phyloP scores from a whole-genome alignment of 2,888 invertebrate species.

The Troglohyphantes excavatus region DNA sequence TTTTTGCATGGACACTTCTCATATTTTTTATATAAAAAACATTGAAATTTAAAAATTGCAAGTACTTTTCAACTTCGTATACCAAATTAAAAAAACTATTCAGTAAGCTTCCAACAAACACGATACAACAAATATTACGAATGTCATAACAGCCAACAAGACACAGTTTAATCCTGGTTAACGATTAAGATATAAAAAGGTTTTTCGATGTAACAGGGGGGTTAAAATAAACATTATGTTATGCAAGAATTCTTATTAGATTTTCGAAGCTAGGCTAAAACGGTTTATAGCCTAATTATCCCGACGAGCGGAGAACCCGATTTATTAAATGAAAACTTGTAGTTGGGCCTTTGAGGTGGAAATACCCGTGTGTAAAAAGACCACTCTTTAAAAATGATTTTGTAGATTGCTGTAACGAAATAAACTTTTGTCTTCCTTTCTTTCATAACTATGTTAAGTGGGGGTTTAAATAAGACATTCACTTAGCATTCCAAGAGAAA shows the following conservation, averaged over 20 bases:
- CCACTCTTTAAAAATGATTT: background rate
- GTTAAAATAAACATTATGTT: constrained; percentile 56
- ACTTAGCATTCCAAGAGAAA: background rate
- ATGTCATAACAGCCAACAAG: background rate
- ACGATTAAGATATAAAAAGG: constrained; percentile 14
- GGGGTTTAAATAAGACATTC: background rate
- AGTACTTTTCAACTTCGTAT: too few relatives aligned
- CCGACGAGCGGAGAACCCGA: constrained; percentile 31
- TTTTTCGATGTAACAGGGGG: constrained; percentile 15
- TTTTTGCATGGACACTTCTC: too few relatives aligned
- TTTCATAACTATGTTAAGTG: constrained; percentile 6
- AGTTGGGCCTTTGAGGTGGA: constrained; percentile 8
- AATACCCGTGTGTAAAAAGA: constrained; percentile 18
- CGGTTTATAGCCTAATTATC: constrained; percentile 63
- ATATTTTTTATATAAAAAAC: too few relatives aligned
- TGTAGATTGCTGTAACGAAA: constrained; percentile 3
- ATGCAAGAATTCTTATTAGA: constrained; percentile 58
- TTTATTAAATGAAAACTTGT: constrained; percentile 51
- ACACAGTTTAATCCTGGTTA: background rate
- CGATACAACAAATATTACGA: too few relatives aligned
- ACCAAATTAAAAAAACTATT: too few relatives aligned
- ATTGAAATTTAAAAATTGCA: too few relatives aligned
- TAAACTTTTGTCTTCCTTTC: constrained; percentile 21
- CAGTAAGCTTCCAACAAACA: too few relatives aligned
- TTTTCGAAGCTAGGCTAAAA: constrained; percentile 30